phyloP scores from a whole-genome alignment of 2,797 vertebrate species.

The Etheostoma nigrum region DNA sequence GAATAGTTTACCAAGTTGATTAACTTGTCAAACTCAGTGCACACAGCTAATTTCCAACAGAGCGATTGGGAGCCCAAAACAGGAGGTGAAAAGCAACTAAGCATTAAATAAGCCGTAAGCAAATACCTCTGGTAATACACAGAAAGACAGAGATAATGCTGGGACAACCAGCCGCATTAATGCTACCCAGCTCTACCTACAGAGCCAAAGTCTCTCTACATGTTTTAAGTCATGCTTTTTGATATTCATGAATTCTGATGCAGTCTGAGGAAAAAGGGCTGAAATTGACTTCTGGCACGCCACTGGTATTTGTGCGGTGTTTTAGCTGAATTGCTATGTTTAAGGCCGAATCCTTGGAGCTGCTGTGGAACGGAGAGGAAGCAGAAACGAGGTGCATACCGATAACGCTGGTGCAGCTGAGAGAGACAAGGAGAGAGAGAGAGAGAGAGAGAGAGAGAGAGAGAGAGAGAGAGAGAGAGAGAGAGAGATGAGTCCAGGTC shows the following conservation, averaged over 20 bases:
- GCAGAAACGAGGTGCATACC: conserved; percentile 75
- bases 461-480: conserved; percentile 4
- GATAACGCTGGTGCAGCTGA: conserved; percentile 76
- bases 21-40: conserved; percentile 54
- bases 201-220: conserved; percentile 31
- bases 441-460: conserved; percentile 10
- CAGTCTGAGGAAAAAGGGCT: conserved; percentile 45
- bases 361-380: conserved; percentile 68
- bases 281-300: conserved; percentile 63
- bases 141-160: conserved; percentile 4
- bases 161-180: conserved; percentile 25
- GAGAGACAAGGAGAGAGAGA: conserved; percentile 16
- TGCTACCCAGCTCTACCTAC: conserved; percentile 23
- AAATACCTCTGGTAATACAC: conserved; percentile 19
- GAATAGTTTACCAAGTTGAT: conserved; percentile 62
- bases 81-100: conserved; percentile 24
- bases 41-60: conserved; percentile 45
- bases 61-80: conserved; percentile 27
- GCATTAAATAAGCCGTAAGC: conserved; percentile 29
- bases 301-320: conserved; percentile 58
- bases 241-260: conserved; percentile 73
- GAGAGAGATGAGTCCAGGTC: conserved; percentile 46
- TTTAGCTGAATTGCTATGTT: conserved; percentile 73
- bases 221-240: conserved; percentile 55
- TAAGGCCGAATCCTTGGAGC: conserved; percentile 71